phyloP scores from a whole-genome alignment of 2,113 vertebrate species.

The Hemichromis elongatus region DNA sequence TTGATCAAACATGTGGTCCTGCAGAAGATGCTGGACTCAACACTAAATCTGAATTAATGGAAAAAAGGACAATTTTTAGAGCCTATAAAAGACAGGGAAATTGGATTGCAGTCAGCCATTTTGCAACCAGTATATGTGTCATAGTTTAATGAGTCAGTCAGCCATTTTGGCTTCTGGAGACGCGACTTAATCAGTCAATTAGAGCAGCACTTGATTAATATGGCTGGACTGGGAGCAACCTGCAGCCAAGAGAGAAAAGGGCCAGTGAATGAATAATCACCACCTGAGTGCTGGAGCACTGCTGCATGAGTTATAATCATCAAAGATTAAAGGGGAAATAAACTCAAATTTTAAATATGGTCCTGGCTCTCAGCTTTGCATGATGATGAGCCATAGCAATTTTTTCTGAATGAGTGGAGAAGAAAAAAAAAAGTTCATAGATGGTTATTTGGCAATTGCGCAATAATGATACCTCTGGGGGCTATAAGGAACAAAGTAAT shows the following conservation, averaged over 20 bases:
- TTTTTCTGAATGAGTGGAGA: constrained; percentile 10
- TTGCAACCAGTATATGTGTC: constrained; percentile 34
- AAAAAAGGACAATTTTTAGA: not conserved
- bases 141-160: constrained; percentile 46
- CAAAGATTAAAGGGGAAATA: constrained; percentile 43
- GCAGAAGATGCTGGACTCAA: not conserved
- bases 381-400: constrained; percentile 3
- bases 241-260: constrained; percentile 52
- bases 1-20: not conserved
- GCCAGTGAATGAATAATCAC: constrained; percentile 52
- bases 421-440: constrained; percentile 14
- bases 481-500: not conserved
- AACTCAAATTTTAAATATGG: constrained; percentile 33
- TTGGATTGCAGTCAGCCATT: constrained; percentile 40
- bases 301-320: constrained; percentile 35
- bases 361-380: not conserved
- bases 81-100: constrained; percentile 16
- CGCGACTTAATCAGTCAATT: constrained; percentile 63
- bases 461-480: constrained; percentile 1
- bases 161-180: constrained; percentile 52
- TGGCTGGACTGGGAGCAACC: constrained; percentile 46
- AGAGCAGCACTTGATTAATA: constrained; percentile 52
- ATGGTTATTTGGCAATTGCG: constrained; percentile 25
- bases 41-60: not conserved
- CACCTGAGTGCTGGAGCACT: constrained; percentile 3